Conservation (phyloP, 64 coral and sea anemone genomes). For the Anthopleura sola region DNA sequence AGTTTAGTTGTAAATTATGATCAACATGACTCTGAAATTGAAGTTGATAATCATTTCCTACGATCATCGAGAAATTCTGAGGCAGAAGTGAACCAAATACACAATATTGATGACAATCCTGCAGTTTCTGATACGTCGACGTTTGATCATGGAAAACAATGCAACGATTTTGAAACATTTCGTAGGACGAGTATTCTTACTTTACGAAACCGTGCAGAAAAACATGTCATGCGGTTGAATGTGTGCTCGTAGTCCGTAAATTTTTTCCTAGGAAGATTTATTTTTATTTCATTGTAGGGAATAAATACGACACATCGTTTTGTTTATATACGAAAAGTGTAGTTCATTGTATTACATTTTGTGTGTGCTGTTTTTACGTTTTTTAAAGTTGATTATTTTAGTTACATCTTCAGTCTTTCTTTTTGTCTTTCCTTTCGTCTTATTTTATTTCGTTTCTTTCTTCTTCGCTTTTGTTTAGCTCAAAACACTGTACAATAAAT, state of each 20-base stretch:
- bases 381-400: no score
- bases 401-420: no score
- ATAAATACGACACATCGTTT: neutral
- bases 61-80: neutral
- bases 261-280: neutral
- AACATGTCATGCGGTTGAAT: conserved; percentile 58
- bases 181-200: conserved; percentile 81
- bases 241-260: conserved; percentile 21
- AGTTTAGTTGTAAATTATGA: neutral
- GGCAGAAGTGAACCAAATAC: no score
- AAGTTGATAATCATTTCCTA: neutral
- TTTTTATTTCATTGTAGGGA: neutral
- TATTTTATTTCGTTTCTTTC: no score
- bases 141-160: neutral
- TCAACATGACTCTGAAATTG: neutral
- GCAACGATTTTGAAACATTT: conserved; percentile 66
- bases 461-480: no score
- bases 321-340: no score
- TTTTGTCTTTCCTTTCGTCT: no score
- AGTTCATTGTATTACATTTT: no score
- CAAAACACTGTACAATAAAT: no score
- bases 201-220: conserved; percentile 70
- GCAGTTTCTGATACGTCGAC: neutral
- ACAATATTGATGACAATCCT: neutral
- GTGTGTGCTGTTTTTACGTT: no score